A percentile compares a stretch with the other conserved stretches of the same genome.
Evolutionary conservation across 2,113 vertebrate genomes (phyloP).

Genomic region (Tiliqua scincoides): DNA sequence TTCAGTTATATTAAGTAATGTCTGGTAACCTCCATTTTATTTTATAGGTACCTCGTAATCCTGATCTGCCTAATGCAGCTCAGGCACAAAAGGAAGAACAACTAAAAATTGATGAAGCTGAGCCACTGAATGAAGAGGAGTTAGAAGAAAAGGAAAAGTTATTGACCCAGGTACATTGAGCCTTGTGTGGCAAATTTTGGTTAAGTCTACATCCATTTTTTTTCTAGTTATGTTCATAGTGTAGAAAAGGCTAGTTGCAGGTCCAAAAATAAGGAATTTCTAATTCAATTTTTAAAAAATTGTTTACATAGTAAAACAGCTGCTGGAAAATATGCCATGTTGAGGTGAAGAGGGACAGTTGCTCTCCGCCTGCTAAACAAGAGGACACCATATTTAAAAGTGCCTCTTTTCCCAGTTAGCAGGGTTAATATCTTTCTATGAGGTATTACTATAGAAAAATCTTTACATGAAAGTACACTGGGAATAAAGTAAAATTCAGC

Average conservation of each 20-base stretch:
- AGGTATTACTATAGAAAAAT: too few relatives aligned
- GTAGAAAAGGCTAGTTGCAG: fast-evolving
- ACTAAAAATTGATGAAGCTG: slow-evolving; percentile 95
- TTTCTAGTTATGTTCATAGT: fast-evolving
- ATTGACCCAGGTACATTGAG: slow-evolving; percentile 87
- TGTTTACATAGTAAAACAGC: too few relatives aligned
- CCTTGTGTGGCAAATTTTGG: not conserved
- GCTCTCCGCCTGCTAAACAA: too few relatives aligned
- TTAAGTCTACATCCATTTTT: not conserved
- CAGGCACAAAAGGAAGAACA: slow-evolving; percentile 96
- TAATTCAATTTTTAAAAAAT: not conserved
- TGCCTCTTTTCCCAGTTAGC: too few relatives aligned
- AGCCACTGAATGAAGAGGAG: slow-evolving; percentile 94
- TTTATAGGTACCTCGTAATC: slow-evolving; percentile 92
- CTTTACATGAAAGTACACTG: too few relatives aligned
- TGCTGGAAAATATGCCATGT: too few relatives aligned
- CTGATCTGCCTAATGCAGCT: slow-evolving; percentile 93
- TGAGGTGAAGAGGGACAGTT: too few relatives aligned
- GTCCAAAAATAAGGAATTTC: not conserved
- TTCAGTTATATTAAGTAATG: not conserved
- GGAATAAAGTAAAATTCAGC: not conserved
- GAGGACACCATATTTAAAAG: too few relatives aligned
- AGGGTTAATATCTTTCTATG: too few relatives aligned
- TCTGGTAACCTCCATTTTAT: slow-evolving; percentile 32
- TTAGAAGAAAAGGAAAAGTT: slow-evolving; percentile 98